Percentiles rank a stretch among this genome's conserved stretches.
These are phyloP conservation scores for Nephila pilipes DNA, from an alignment of 1,140 invertebrate genomes.

Conservation along the genomic window DNA sequence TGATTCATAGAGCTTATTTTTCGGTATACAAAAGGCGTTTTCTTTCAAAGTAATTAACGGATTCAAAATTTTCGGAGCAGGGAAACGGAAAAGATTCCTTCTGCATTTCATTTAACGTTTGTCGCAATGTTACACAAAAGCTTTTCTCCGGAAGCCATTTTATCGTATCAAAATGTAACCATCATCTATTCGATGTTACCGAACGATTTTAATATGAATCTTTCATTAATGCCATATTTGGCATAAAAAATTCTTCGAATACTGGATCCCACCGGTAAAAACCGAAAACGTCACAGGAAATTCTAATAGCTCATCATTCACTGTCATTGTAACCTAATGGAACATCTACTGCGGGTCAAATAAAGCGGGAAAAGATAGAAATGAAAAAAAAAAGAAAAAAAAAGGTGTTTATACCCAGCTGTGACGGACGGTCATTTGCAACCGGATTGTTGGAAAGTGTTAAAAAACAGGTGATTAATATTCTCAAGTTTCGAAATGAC, in stretches of 20 bases:
- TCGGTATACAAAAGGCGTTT: too few species aligned
- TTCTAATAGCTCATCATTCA: slow-evolving; percentile 4
- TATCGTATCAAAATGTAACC: too few species aligned
- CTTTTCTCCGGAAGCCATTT: too few species aligned
- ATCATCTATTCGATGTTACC: too few species aligned
- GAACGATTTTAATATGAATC: too few species aligned
- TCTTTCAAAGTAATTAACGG: too few species aligned
- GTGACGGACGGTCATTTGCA: not conserved
- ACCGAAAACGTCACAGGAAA: not conserved
- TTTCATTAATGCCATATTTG: too few species aligned
- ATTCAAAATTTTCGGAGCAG: too few species aligned
- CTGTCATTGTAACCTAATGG: not conserved
- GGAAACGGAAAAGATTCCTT: too few species aligned
- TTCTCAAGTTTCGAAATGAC: slow-evolving; percentile 53
- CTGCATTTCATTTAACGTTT: too few species aligned
- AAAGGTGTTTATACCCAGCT: slow-evolving; percentile 7
- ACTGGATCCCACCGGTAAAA: not conserved
- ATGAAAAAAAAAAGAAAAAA: not conserved
- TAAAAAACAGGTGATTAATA: slow-evolving; percentile 57
- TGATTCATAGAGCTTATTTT: too few species aligned
- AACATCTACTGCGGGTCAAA: not conserved
- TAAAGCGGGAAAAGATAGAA: not conserved
- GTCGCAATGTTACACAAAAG: too few species aligned
- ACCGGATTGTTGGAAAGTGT: slow-evolving; percentile 49
- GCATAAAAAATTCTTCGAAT: not conserved